Conservation (phyloP, 2,888 invertebrate genomes). For the Pseudococcus viburni region DNA sequence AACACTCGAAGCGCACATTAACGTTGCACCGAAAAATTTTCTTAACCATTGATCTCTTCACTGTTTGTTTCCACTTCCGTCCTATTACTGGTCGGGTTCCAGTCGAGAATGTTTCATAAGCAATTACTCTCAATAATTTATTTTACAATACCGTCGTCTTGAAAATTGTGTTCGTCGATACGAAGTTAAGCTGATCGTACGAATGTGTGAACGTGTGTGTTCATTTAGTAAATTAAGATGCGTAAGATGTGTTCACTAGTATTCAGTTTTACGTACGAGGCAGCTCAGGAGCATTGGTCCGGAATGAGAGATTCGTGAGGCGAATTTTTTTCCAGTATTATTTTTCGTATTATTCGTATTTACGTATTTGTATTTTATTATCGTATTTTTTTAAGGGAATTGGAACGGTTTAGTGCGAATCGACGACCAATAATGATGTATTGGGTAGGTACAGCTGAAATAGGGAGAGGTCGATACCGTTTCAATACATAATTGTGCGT, state of each 20-base stretch:
- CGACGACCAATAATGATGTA: not conserved
- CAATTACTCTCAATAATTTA: constrained; percentile 2
- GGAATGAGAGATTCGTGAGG: not conserved
- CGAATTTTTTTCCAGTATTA: constrained; percentile 19
- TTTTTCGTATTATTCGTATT: constrained; percentile 11
- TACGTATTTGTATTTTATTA: not conserved
- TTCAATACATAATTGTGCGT: not conserved
- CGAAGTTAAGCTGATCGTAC: constrained; percentile 4
- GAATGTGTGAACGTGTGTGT: constrained; percentile 19
- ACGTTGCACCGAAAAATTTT: not conserved
- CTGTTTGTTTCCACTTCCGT: not conserved
- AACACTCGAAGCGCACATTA: constrained; percentile 37
- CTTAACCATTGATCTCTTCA: constrained; percentile 33
- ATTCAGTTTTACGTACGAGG: not conserved
- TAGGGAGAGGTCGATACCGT: not conserved
- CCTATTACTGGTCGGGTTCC: not conserved
- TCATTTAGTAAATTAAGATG: constrained; percentile 38
- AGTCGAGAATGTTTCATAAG: not conserved
- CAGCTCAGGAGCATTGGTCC: not conserved
- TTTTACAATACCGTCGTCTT: not conserved
- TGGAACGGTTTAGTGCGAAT: not conserved
- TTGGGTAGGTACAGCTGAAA: not conserved
- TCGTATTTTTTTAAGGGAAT: not conserved
- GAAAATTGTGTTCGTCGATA: constrained; percentile 23
- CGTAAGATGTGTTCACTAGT: constrained; percentile 40